phyloP scores from a whole-genome alignment of 2,113 vertebrate species.

The Speoplatyrhinus poulsoni region DNA sequence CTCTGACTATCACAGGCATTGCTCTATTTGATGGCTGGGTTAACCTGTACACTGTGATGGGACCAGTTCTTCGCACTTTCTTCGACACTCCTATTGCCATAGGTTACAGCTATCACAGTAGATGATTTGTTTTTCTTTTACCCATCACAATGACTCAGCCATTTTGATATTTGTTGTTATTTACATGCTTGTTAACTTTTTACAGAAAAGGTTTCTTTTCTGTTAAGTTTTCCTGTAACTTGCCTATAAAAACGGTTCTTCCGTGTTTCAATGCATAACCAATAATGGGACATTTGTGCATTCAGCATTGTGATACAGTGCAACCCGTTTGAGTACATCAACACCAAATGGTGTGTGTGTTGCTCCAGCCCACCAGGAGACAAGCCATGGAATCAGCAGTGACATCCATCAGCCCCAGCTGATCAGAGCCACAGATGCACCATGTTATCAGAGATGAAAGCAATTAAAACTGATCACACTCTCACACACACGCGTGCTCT shows the following conservation, averaged over 20 bases:
- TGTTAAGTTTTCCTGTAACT: neutral
- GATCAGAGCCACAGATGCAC: conserved; percentile 13
- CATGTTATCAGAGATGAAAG: conserved; percentile 11
- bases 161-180: no score
- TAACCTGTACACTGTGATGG: no score
- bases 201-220: neutral
- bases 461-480: conserved; percentile 3
- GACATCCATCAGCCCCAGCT: conserved; percentile 27
- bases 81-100: no score
- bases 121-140: no score
- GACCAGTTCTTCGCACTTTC: no score
- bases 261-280: no score
- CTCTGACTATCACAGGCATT: conserved; percentile 21
- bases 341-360: conserved; percentile 54
- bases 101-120: no score
- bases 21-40: neutral
- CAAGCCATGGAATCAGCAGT: conserved; percentile 37
- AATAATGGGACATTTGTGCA: neutral
- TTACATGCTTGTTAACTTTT: neutral
- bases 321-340: conserved; percentile 52
- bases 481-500: neutral
- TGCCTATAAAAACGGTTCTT: no score
- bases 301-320: neutral
- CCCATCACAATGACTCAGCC: no score
- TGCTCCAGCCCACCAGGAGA: conserved; percentile 13